phyloP scores from a whole-genome alignment of 2,113 vertebrate species.

The Silurus meridionalis region DNA sequence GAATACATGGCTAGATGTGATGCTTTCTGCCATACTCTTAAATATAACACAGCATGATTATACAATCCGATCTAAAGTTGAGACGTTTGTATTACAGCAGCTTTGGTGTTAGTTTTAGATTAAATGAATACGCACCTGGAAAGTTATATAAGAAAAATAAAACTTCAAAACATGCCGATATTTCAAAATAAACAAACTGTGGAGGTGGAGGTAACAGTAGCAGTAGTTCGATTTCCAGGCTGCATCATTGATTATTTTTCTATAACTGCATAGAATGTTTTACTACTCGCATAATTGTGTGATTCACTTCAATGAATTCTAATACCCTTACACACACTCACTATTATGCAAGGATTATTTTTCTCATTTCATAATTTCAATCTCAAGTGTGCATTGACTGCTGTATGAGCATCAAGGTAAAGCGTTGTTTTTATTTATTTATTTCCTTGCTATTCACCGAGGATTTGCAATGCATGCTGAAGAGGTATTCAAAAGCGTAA shows the following conservation, averaged over 20 bases:
- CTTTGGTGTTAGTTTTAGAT: not conserved
- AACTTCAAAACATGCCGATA: not conserved
- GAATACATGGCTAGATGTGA: not conserved
- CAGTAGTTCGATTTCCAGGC: not conserved
- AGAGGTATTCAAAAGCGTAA: slow-evolving; percentile 56
- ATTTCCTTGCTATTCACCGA: slow-evolving; percentile 41
- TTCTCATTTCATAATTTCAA: slow-evolving; percentile 29
- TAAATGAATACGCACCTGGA: not conserved
- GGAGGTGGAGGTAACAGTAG: not conserved
- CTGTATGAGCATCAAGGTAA: slow-evolving; percentile 17
- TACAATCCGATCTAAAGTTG: not conserved
- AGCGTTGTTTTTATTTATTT: not conserved
- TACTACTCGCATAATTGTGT: not conserved
- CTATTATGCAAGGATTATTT: not conserved
- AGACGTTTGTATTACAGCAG: not conserved
- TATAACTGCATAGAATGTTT: not conserved
- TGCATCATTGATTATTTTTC: slow-evolving; percentile 11
- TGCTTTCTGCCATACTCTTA: too few species aligned
- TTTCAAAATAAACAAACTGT: not conserved
- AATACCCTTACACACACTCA: not conserved
- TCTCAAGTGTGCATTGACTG: slow-evolving; percentile 22
- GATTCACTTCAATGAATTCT: not conserved
- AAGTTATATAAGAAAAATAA: not conserved
- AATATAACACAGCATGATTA: too few species aligned
- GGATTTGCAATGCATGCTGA: slow-evolving; percentile 46